Conservation (phyloP, 1,140 invertebrate genomes). For the Heliothis virescens region DNA sequence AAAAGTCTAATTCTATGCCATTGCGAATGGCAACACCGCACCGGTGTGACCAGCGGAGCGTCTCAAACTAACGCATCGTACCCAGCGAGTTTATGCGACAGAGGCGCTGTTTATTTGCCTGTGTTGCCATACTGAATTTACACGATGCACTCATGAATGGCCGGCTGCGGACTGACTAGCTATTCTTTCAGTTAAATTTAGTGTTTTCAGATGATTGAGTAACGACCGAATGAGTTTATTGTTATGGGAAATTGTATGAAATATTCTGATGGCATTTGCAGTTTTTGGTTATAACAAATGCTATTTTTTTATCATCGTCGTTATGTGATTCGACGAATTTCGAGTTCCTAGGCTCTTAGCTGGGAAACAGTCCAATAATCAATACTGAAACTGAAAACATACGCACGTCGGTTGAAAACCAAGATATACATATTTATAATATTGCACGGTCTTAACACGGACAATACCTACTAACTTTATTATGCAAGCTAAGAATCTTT, state of each 20-base stretch:
- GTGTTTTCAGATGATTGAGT: conserved; percentile 22
- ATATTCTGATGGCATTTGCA: not conserved
- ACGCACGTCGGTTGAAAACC: too few relatives aligned
- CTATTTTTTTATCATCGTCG: too few relatives aligned
- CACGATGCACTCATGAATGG: conserved; percentile 31
- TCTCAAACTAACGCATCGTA: conserved; percentile 50
- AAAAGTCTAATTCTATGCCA: conserved; percentile 34
- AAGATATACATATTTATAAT: too few relatives aligned
- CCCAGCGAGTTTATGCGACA: conserved; percentile 51
- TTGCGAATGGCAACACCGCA: conserved; percentile 33
- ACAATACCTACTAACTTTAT: too few relatives aligned
- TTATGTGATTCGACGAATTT: too few relatives aligned
- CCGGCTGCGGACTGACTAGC: conserved; percentile 1
- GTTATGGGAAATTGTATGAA: conserved; percentile 19
- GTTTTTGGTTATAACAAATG: not conserved
- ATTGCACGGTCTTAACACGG: too few relatives aligned
- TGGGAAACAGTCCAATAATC: too few relatives aligned
- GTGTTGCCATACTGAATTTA: conserved; percentile 29
- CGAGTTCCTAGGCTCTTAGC: too few relatives aligned
- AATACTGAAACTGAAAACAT: too few relatives aligned
- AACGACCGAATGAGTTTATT: conserved; percentile 19
- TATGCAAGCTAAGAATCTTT: not conserved
- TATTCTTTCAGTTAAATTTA: conserved; percentile 28
- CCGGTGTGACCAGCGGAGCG: conserved; percentile 44
- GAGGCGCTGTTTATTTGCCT: conserved; percentile 48